Evolutionary conservation across 2,113 vertebrate genomes (phyloP).

Genomic region (Chiloscyllium plagiosum): DNA sequence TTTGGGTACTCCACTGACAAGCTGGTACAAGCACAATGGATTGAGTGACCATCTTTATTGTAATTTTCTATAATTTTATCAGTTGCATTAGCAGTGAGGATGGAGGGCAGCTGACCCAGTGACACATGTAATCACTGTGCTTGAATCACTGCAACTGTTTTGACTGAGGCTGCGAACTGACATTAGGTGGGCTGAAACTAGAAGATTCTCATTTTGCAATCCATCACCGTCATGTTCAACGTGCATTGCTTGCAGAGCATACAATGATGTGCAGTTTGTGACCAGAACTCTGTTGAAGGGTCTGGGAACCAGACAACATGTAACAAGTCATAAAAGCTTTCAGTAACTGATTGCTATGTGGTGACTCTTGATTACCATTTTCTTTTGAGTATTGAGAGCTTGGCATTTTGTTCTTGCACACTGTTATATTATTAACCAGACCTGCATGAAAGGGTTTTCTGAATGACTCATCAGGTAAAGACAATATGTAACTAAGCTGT

Average conservation of each 20-base stretch:
- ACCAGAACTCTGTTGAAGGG: not conserved
- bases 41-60: not conserved
- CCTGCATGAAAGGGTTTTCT: not conserved
- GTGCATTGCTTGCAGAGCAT: not conserved
- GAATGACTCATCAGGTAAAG: not conserved
- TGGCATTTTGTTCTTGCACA: not conserved
- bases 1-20: not conserved
- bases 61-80: not conserved
- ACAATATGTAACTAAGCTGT: not conserved
- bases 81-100: not conserved
- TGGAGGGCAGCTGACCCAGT: not conserved
- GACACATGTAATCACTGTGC: not conserved
- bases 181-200: not conserved
- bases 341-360: not conserved
- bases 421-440: not conserved
- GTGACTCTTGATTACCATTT: not conserved
- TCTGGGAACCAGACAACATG: not conserved
- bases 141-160: not conserved
- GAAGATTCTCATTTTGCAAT: not conserved
- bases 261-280: not conserved
- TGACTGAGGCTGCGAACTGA: not conserved
- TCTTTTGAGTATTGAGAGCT: not conserved
- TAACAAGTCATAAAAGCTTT: not conserved
- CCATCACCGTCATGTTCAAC: not conserved
- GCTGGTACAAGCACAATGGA: not conserved